Evolutionary conservation across 2,113 vertebrate genomes (phyloP).

Genomic region (Serinus canaria): DNA sequence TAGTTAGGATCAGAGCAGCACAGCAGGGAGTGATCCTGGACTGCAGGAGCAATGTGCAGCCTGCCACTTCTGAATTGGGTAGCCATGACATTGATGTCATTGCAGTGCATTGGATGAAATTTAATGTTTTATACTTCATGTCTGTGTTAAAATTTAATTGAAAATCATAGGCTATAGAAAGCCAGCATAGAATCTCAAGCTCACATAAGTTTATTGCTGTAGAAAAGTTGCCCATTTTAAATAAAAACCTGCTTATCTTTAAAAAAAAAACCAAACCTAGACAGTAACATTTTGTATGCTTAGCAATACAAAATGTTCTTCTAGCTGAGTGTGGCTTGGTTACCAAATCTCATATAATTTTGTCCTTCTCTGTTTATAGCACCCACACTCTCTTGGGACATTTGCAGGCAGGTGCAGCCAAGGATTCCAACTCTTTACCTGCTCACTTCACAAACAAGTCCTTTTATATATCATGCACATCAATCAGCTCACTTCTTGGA

Average conservation of each 20-base stretch:
- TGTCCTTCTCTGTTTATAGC: background rate
- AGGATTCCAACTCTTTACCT: background rate
- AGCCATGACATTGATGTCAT: background rate
- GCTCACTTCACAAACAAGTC: background rate
- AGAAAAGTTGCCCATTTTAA: background rate
- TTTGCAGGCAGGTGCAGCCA: background rate
- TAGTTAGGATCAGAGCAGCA: background rate
- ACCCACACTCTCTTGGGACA: background rate
- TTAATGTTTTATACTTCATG: background rate
- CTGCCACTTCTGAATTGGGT: background rate
- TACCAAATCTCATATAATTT: background rate
- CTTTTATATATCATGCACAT: background rate
- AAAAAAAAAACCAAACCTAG: background rate
- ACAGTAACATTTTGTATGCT: rapidly evolving
- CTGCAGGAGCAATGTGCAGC: background rate
- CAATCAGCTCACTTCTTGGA: background rate
- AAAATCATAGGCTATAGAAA: background rate
- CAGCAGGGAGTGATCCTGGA: background rate
- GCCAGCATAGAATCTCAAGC: background rate
- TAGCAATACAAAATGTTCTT: background rate
- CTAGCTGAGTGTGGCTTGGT: background rate
- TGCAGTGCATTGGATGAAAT: background rate
- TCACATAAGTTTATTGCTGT: background rate
- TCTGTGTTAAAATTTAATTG: background rate
- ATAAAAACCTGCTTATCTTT: background rate